Conservation (phyloP, 53 echinoderm and acorn worm species). For the Echinarachnius parma region DNA sequence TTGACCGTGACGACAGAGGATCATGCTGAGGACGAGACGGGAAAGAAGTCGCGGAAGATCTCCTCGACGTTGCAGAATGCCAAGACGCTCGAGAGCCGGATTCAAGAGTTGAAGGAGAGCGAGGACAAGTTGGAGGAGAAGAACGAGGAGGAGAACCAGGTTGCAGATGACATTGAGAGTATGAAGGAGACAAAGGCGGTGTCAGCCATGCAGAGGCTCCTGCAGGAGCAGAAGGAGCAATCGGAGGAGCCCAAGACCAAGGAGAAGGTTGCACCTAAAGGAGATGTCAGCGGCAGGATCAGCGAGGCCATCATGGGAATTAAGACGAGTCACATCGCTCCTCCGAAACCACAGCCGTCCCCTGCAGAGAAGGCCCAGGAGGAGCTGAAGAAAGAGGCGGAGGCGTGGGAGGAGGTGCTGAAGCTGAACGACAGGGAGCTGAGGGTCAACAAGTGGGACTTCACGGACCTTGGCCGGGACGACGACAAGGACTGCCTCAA, state of each 20-base stretch:
- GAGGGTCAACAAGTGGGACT: conserved; percentile 81
- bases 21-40: conserved; percentile 28
- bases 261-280: conserved; percentile 51
- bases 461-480: conserved; percentile 63
- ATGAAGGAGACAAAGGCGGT: conserved; percentile 63
- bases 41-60: conserved; percentile 45
- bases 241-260: conserved; percentile 22
- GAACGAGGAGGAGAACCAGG: conserved; percentile 8
- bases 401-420: conserved; percentile 40
- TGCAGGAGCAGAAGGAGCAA: conserved; percentile 53
- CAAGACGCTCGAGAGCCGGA: conserved; percentile 54
- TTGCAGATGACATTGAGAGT: conserved; percentile 47
- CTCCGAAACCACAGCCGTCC: conserved; percentile 32
- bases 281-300: conserved; percentile 72
- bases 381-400: conserved; percentile 26
- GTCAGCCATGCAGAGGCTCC: conserved; percentile 70
- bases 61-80: conserved; percentile 54
- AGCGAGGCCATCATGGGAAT: conserved; percentile 63
- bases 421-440: conserved; percentile 81
- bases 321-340: conserved; percentile 30
- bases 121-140: conserved; percentile 51
- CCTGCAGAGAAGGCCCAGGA: conserved; percentile 52
- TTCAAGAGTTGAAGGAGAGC: conserved; percentile 54
- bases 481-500: conserved; percentile 87
- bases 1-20: conserved; percentile 27